Evolutionary conservation across 2,113 vertebrate genomes (phyloP), one percentile per base, ranked within the genome.

Genomic region (Tragelaphus buxtoni): DNA sequence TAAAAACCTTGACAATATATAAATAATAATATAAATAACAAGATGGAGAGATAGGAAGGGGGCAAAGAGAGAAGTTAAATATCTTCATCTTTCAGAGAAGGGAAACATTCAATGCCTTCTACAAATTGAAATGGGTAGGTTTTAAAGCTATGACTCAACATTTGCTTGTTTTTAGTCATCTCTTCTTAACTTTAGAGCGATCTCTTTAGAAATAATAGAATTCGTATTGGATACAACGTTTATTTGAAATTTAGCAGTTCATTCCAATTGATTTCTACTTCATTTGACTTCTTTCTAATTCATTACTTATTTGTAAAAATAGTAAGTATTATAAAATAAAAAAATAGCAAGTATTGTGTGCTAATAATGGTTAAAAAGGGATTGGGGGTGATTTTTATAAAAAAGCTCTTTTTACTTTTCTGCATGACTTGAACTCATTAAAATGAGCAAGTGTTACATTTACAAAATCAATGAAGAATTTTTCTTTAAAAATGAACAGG

Each of bases 391-490:
- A 84, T 94, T 95, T 97, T 90, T 95, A 47, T 3, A 5, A 45
- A 63, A 63, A 96, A 65, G 12, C 8, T 85, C 51, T 91, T 89
- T 95, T 96, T 86, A 90, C 63, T 97, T 95, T 97, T 97, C 93
- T 95, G 49, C 93, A 89, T 94, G 88, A 91, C 35, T 95, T 95
- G 56, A 94, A 93, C 39, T 95, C 88, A 90, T 93, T 91, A 93
- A 82, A 96, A 96, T 58, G 45, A 96, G 39, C 51, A 94, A 96
- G 80, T 69, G 30, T 96, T 92, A 53, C 39, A 94, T 91, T 96
- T 94, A 90, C 39, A 88, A 97, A 95, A 97, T 97, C 77, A 95
- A 93, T 95, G 95, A 88, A 58, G 90, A 92, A 95, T 94, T 95
- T 96, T 96, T 88, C 80, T 95, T 95, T 53, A 91, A 95, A 95